A percentile compares a stretch with the other conserved stretches of the same genome.
phyloP scores from a whole-genome alignment of 2,113 vertebrate genomes.

The Hemicordylus capensis region DNA sequence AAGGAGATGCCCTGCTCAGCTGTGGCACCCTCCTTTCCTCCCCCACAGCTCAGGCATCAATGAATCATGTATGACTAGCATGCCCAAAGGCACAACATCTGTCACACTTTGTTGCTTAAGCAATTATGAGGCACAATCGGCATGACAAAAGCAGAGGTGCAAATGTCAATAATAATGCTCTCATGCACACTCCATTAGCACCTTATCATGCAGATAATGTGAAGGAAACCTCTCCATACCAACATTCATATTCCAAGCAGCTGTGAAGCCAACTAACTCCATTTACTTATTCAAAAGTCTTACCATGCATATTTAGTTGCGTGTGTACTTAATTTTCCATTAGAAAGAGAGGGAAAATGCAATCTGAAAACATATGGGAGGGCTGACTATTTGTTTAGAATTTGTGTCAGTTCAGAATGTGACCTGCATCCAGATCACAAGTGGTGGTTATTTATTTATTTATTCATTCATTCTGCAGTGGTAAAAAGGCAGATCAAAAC shows the following conservation, averaged over 20 bases:
- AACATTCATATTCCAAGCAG: neutral
- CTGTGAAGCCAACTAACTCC: neutral
- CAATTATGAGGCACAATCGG: neutral
- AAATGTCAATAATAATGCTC: neutral
- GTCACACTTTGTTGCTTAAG: neutral
- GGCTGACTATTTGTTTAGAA: neutral
- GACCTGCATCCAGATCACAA: neutral
- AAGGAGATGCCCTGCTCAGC: neutral
- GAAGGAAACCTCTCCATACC: neutral
- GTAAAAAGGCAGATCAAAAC: neutral
- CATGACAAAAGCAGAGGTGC: neutral
- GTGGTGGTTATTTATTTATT: too few relatives aligned
- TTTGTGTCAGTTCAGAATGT: neutral
- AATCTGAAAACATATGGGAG: conserved; percentile 8
- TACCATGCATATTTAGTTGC: neutral
- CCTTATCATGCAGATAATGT: conserved; percentile 15
- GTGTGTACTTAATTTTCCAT: neutral
- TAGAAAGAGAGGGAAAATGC: neutral
- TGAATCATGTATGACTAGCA: neutral
- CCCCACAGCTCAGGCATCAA: neutral
- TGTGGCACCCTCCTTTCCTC: neutral
- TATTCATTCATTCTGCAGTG: neutral
- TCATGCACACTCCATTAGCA: conserved; percentile 3
- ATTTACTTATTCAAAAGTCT: neutral
- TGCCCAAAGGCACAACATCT: neutral